A percentile compares a stretch with the other conserved stretches of the same genome.
Evolutionary conservation across 2,888 invertebrate genomes (phyloP).

Genomic region (Conomelus anceps): DNA sequence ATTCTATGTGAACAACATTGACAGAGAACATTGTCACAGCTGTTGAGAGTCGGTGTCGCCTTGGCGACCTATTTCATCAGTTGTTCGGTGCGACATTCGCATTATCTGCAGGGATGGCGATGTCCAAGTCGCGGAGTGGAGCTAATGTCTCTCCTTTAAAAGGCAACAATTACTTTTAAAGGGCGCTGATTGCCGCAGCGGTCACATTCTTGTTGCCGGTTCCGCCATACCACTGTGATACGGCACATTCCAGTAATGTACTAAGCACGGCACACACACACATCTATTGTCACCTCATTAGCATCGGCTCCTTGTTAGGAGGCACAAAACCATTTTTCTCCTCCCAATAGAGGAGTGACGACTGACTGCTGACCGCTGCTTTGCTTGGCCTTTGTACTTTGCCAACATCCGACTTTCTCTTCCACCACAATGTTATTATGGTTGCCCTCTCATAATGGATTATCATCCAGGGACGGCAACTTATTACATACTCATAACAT

Average conservation of each 20-base stretch:
- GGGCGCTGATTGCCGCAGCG: background rate
- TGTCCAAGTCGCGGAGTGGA: background rate
- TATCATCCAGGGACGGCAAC: background rate
- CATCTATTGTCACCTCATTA: background rate
- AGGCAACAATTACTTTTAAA: background rate
- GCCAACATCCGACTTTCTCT: background rate
- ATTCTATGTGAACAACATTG: background rate
- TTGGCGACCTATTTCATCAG: background rate
- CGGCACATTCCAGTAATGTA: background rate
- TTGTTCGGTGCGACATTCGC: background rate
- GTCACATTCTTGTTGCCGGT: background rate
- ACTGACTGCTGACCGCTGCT: background rate
- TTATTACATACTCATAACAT: background rate
- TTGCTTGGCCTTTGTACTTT: background rate
- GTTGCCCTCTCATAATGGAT: background rate
- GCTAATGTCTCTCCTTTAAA: background rate
- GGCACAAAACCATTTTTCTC: background rate
- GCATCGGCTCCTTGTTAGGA: constrained; percentile 5
- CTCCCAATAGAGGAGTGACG: background rate
- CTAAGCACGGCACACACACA: background rate
- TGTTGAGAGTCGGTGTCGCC: background rate
- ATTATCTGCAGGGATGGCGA: background rate
- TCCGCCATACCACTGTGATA: background rate
- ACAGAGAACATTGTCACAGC: background rate
- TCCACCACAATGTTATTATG: background rate